Evolutionary conservation across 1,140 invertebrate species (phyloP), one percentile per base, ranked within the genome.

Genomic region (Drosophila baimaii): DNA sequence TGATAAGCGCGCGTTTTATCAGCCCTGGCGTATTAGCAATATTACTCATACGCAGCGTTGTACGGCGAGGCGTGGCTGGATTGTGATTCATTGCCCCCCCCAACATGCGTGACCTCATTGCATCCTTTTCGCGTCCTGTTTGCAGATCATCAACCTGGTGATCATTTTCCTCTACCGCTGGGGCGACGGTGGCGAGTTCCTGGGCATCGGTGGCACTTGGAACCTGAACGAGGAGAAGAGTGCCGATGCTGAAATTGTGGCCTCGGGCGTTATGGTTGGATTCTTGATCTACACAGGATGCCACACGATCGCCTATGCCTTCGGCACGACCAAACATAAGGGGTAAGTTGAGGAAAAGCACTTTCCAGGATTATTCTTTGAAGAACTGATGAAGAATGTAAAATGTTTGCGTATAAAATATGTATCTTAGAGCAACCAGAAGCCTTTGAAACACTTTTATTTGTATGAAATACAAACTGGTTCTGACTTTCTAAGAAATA

Each of bases 141-240:
- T 68, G n/a, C 55, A 89, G 96, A 93, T 97, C 12, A 78, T 97
- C 44, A 97, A 97, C 91, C 92, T 97, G 55, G 95, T 97, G 13
- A 95, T 97, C 58, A 84, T 97, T 27, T 95, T 97, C 44, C 92
- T 97, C 2, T 97, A 97, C 92, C 94, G 96, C 72, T 95, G 95
- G 41, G 96, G 96, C n/a, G 95, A 95, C 90, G 94, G 95, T 46
- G 96, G 96, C 2, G 94, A 95, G 79, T 97, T 97, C 90, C 93
- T 97, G 41, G 96, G 96, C 27, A 95, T 97, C 17, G 96, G 96
- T 39, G 96, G 96, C 31, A 96, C 96, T 9, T 97, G 96, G 96
- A 97, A 97, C 92, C 92, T 97, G n/a, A 96, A 96, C 81, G 96
- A 97, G 91, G 95, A 96, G 81, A 97, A 97, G 92, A 96, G 95